These are phyloP conservation scores for Upupa epops DNA, from an alignment of 2,113 vertebrate species.

Conservation along the genomic window DNA sequence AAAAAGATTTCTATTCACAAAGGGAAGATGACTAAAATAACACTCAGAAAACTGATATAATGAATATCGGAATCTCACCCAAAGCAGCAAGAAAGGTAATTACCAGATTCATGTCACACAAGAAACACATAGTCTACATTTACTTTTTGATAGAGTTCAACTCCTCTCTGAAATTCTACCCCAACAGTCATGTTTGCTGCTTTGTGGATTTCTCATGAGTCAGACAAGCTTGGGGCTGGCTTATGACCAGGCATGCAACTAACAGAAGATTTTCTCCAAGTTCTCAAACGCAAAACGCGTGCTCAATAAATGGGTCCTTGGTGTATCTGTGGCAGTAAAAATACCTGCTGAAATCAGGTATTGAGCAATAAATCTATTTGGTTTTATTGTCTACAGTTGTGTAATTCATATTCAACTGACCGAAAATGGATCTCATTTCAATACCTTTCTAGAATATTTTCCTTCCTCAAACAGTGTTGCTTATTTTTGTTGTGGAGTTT, in stretches of 20 bases:
- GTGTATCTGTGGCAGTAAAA: too few relatives aligned
- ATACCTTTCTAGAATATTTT: background rate
- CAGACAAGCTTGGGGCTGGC: background rate
- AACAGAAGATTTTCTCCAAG: background rate
- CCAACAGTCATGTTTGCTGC: background rate
- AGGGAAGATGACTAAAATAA: conserved; percentile 4
- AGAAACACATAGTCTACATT: background rate
- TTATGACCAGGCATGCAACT: background rate
- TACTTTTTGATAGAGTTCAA: background rate
- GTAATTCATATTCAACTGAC: background rate
- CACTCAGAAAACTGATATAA: background rate
- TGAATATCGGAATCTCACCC: background rate
- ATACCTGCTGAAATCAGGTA: background rate
- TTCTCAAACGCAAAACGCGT: background rate
- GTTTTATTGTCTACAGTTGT: background rate
- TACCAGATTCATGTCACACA: background rate
- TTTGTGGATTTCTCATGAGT: background rate
- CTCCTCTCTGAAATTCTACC: background rate
- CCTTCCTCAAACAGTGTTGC: background rate
- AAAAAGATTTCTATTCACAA: background rate
- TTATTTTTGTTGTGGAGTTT: background rate
- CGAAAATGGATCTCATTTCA: background rate
- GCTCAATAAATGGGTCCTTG: background rate
- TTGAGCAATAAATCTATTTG: background rate
- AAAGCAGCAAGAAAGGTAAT: background rate